Percentiles rank a stretch among this genome's conserved stretches.
phyloP scores from a whole-genome alignment of 2,888 invertebrate genomes.

The Philereme transversata region DNA sequence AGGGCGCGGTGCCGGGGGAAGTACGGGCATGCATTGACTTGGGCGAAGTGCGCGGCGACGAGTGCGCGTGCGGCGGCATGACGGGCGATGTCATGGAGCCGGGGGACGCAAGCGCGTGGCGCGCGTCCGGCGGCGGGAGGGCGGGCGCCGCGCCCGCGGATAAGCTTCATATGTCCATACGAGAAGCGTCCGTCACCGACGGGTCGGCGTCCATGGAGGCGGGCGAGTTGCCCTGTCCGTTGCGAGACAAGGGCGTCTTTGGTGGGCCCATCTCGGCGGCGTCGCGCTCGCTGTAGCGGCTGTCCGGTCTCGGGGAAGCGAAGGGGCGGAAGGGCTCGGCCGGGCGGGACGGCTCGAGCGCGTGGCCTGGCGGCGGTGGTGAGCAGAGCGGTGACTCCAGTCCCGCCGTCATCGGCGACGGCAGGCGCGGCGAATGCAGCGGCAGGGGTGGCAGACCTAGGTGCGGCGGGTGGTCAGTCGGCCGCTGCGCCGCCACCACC shows the following conservation, averaged over 20 bases:
- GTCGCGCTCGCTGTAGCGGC: constrained; percentile 88
- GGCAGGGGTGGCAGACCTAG: constrained; percentile 72
- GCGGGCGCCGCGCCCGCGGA: constrained; percentile 71
- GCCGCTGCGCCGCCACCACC: constrained; percentile 85
- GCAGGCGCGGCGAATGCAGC: constrained; percentile 75
- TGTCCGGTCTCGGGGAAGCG: constrained; percentile 83
- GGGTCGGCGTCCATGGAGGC: constrained; percentile 83
- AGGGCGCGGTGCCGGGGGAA: constrained; percentile 41
- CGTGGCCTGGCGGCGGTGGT: constrained; percentile 86
- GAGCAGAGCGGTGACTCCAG: constrained; percentile 86
- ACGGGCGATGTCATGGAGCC: constrained; percentile 5
- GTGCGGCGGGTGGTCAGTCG: constrained; percentile 77
- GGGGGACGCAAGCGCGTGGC: constrained; percentile 42
- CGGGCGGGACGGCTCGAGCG: constrained; percentile 85
- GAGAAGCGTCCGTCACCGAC: constrained; percentile 81
- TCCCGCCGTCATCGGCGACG: constrained; percentile 83
- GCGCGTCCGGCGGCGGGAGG: constrained; percentile 42
- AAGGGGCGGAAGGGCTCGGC: constrained; percentile 82
- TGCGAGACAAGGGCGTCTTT: constrained; percentile 66
- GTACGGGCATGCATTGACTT: constrained; percentile 9
- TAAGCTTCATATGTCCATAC: constrained; percentile 81
- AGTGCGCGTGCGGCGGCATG: constrained; percentile 7
- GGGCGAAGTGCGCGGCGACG: constrained; percentile 16
- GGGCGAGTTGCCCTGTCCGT: constrained; percentile 78
- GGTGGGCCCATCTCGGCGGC: constrained; percentile 77